Conservation (phyloP, 2,888 invertebrate species). For the Apantesis nais region DNA sequence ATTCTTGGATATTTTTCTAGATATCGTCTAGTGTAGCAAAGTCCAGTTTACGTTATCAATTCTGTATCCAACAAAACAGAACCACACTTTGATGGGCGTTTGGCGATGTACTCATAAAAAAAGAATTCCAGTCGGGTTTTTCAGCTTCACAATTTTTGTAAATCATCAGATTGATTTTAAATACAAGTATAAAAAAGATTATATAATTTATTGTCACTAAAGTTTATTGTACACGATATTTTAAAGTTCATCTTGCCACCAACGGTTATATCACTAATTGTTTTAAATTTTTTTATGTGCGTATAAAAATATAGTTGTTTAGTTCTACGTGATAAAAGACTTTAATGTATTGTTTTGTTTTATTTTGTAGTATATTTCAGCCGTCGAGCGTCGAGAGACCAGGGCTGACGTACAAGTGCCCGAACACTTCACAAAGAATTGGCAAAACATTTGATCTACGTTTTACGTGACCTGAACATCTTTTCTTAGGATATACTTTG, state of each 20-base stretch:
- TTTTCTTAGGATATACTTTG: background rate
- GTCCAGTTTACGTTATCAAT: background rate
- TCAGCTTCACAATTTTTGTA: too few relatives aligned
- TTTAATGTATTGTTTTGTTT: background rate
- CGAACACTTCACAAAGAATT: background rate
- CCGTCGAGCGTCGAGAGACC: background rate
- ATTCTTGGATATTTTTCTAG: background rate
- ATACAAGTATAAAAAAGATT: too few relatives aligned
- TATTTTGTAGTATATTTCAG: background rate
- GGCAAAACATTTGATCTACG: background rate
- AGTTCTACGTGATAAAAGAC: background rate
- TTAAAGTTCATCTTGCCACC: too few relatives aligned
- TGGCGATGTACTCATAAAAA: too few relatives aligned
- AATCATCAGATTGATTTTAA: too few relatives aligned
- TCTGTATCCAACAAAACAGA: background rate
- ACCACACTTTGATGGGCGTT: background rate
- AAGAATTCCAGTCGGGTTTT: too few relatives aligned
- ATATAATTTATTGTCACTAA: too few relatives aligned
- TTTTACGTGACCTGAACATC: background rate
- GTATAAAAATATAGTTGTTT: background rate
- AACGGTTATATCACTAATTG: too few relatives aligned
- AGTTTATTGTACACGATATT: too few relatives aligned
- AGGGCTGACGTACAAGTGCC: background rate
- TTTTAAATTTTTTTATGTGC: too few relatives aligned
- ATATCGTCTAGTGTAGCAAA: background rate